phyloP scores from a whole-genome alignment of 2,113 vertebrate genomes.

The Pao palembangensis region DNA sequence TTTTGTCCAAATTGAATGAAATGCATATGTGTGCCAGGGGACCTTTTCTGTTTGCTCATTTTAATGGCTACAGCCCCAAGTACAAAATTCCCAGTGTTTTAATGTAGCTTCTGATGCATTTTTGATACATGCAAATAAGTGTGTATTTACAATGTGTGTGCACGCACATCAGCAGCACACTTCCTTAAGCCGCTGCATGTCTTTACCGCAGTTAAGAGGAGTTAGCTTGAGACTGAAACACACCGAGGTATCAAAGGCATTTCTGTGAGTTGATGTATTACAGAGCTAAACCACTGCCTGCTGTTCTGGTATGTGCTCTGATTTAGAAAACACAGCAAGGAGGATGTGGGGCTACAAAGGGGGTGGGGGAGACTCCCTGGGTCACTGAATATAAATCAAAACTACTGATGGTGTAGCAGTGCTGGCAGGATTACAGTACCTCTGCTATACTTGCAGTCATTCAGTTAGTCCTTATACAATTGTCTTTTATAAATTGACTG shows the following conservation, averaged over 20 bases:
- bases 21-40: slow-evolving; percentile 12
- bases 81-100: slow-evolving; percentile 45
- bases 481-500: not conserved
- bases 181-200: slow-evolving; percentile 59
- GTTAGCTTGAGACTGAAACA: slow-evolving; percentile 59
- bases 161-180: slow-evolving; percentile 27
- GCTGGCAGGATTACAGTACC: slow-evolving; percentile 1
- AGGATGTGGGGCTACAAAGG: slow-evolving; percentile 44
- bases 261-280: slow-evolving; percentile 68
- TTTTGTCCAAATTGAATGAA: slow-evolving; percentile 22
- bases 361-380: slow-evolving; percentile 38
- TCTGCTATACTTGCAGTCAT: not conserved
- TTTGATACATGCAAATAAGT: slow-evolving; percentile 39
- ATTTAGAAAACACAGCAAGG: slow-evolving; percentile 57
- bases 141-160: slow-evolving; percentile 28
- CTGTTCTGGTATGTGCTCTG: slow-evolving; percentile 73
- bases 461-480: not conserved
- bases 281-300: slow-evolving; percentile 68
- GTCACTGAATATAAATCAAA: slow-evolving; percentile 51
- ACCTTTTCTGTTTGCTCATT: slow-evolving; percentile 14
- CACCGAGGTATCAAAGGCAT: slow-evolving; percentile 71
- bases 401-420: slow-evolving; percentile 23
- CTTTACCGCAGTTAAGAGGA: slow-evolving; percentile 54
- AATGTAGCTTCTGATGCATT: slow-evolving; percentile 41
- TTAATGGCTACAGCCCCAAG: slow-evolving; percentile 24